Percentiles rank a stretch among this genome's conserved stretches.
phyloP scores from a whole-genome alignment of 2,113 vertebrate genomes.

The Pedetes capensis region DNA sequence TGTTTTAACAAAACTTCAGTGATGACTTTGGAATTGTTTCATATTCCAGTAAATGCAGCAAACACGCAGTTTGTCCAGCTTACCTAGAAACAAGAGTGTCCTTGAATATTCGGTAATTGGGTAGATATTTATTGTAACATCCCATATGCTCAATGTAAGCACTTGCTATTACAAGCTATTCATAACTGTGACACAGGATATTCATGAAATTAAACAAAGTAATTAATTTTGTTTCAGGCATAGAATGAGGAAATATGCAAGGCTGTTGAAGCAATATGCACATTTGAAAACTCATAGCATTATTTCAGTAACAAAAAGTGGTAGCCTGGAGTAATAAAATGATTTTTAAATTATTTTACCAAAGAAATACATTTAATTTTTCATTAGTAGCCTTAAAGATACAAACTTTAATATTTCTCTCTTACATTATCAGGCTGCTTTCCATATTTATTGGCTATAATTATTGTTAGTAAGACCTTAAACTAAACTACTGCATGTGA shows the following conservation, averaged over 20 bases:
- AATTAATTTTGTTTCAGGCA: conserved; percentile 88
- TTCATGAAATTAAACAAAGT: conserved; percentile 89
- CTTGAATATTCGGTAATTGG: conserved; percentile 60
- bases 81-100: conserved; percentile 79
- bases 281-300: conserved; percentile 67
- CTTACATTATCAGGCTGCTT: conserved; percentile 75
- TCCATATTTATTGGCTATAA: conserved; percentile 81
- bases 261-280: conserved; percentile 56
- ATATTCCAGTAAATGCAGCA: conserved; percentile 84
- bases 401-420: conserved; percentile 79
- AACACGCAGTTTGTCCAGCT: conserved; percentile 80
- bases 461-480: conserved; percentile 76
- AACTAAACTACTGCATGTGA: conserved; percentile 61
- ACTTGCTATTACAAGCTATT: conserved; percentile 90
- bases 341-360: conserved; percentile 83
- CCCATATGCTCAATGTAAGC: conserved; percentile 68
- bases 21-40: conserved; percentile 81
- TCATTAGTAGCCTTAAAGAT: conserved; percentile 82
- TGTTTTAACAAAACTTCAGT: conserved; percentile 44
- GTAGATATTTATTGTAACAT: conserved; percentile 73
- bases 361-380: conserved; percentile 84
- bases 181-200: conserved; percentile 87
- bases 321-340: conserved; percentile 79
- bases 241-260: conserved; percentile 70
- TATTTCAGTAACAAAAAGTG: conserved; percentile 74